A percentile compares a stretch with the other conserved stretches of the same genome.
Conservation (phyloP, 2,797 vertebrate genomes). For the Peromyscus attwateri region DNA sequence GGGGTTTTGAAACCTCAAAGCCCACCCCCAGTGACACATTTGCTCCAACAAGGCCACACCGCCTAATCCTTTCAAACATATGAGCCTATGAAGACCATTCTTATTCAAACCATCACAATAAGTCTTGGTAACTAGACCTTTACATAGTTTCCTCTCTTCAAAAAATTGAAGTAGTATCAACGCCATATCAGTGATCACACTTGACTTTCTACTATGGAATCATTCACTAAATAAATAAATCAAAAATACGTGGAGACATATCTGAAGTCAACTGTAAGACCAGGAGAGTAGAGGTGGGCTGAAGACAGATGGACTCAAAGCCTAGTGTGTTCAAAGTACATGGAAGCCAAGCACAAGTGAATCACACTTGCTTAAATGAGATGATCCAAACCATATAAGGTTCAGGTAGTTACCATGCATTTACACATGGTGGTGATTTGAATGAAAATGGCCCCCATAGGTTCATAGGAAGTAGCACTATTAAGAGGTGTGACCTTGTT, state of each 20-base stretch:
- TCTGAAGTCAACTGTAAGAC: not conserved
- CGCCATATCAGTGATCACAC: not conserved
- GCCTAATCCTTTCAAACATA: not conserved
- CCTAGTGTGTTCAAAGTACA: not conserved
- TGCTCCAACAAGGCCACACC: not conserved
- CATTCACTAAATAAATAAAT: not conserved
- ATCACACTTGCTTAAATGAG: not conserved
- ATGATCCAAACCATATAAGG: not conserved
- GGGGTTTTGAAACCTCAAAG: not conserved
- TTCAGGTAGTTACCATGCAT: not conserved
- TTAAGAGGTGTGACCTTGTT: not conserved
- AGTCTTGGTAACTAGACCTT: not conserved
- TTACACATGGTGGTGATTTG: not conserved
- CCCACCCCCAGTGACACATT: not conserved
- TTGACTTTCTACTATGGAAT: not conserved
- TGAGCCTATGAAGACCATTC: not conserved
- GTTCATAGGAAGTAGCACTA: not conserved
- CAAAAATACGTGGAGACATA: not conserved
- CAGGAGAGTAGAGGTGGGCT: not conserved
- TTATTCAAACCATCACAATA: not conserved
- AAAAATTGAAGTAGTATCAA: not conserved
- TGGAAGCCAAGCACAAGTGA: not conserved
- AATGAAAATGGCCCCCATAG: not conserved
- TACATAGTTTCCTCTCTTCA: not conserved
- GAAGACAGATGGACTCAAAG: not conserved